Conservation (phyloP, 2,888 invertebrate species). For the Rugalucina vietnamica region DNA sequence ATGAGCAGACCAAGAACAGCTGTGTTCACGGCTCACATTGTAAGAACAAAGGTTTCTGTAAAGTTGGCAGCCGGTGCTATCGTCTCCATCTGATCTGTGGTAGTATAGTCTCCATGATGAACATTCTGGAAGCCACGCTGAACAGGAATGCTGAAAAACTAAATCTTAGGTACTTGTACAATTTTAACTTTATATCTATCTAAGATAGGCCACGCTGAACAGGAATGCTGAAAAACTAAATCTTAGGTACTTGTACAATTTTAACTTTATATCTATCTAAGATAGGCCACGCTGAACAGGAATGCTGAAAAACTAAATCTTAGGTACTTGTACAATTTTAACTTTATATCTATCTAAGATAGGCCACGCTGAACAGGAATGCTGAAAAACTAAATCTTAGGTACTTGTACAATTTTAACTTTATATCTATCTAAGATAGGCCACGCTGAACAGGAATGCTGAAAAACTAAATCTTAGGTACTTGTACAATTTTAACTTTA, state of each 20-base stretch:
- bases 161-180: conserved; percentile 75
- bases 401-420: too few species aligned
- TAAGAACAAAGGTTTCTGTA: conserved; percentile 72
- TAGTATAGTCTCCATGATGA: conserved; percentile 77
- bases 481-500: too few species aligned
- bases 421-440: too few species aligned
- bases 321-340: too few species aligned
- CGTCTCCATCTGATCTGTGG: conserved; percentile 81
- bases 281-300: conserved; percentile 71
- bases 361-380: conserved; percentile 71
- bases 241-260: too few species aligned
- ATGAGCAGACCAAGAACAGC: conserved; percentile 71
- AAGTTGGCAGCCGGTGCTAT: conserved; percentile 81
- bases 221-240: conserved; percentile 68
- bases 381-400: conserved; percentile 70
- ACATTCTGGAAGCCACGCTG: conserved; percentile 73
- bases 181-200: too few species aligned
- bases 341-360: too few species aligned
- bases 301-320: conserved; percentile 70
- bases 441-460: too few species aligned
- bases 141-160: conserved; percentile 69
- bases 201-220: conserved; percentile 72
- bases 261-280: too few species aligned
- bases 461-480: too few species aligned
- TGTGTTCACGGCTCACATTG: conserved; percentile 80